Base-by-base conservation (phyloP, 2,888 invertebrate genomes). In the Eupithecia dodoneata region DNA sequence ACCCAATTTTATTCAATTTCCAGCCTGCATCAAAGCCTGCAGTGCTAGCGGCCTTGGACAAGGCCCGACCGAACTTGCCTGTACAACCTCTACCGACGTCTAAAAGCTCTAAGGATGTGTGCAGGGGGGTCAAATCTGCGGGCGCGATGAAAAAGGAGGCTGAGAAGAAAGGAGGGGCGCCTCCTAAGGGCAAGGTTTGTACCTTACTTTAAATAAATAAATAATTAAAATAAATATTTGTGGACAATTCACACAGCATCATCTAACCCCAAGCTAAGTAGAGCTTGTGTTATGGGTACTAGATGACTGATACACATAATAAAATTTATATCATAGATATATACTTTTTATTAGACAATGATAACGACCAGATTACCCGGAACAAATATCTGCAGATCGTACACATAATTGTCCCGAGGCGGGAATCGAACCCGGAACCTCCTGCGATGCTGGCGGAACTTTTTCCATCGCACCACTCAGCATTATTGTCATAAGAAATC, bases 41-140 rank as follows among this genome's bases (percentile, higher is more conserved):
- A 6, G 97, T 99, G n/a, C 95, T 97, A 88, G 97, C 97, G 0
- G 96, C 97, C 0, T 90, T 99, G 74, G 99, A 99, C 84, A 99
- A 98, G 89, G 97, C 97, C 0, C 96, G 98, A 2, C 98, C 98
- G 0, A 97, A 96, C 91, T 93, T 99, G 70, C 99, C 99, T 0
- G 95, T 97, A 0, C 98, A 98, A 89, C 97, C 98, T 0, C 88
- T 97, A 42, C 97, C 97, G 0, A 93, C 96, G 73, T 93, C 95
- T 72, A 95, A 96, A 77, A 94, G 95, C 81, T 95, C 96, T 82
- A 96, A 96, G 79, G 96, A 96, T 0, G 96, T 96, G n/a, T 84
- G 93, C 0, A 96, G 96, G 79, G 93, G 94, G 0, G 96, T 96
- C 0, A 96, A 96, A 85, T 96, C 96, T 6, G 96, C 96, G 0